A percentile compares a stretch with the other conserved stretches of the same genome.
phyloP scores from a whole-genome alignment of 2,888 invertebrate genomes.

The Matsumyia berberina region DNA sequence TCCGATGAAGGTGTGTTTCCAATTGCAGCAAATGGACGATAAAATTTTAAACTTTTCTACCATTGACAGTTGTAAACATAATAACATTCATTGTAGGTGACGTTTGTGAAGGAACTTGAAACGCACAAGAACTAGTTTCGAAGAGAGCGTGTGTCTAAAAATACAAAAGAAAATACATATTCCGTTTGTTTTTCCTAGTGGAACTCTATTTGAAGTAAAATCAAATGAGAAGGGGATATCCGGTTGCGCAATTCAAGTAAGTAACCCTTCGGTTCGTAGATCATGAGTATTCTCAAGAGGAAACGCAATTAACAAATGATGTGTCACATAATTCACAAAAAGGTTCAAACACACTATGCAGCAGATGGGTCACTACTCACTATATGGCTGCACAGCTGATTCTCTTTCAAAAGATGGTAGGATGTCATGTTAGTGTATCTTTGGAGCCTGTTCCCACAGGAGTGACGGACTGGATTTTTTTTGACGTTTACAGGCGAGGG shows the following conservation, averaged over 20 bases:
- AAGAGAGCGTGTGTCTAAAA: slow-evolving; percentile 9
- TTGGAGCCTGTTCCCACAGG: too few species aligned
- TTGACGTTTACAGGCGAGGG: too few species aligned
- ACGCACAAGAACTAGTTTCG: slow-evolving; percentile 20
- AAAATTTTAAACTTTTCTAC: not conserved
- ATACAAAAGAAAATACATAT: slow-evolving; percentile 22
- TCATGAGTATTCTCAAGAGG: slow-evolving; percentile 21
- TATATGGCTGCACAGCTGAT: too few species aligned
- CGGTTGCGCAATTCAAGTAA: not conserved
- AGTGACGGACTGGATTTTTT: too few species aligned
- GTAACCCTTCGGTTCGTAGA: slow-evolving; percentile 9
- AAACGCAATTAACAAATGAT: not conserved
- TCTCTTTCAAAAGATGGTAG: too few species aligned
- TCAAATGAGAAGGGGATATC: slow-evolving; percentile 34
- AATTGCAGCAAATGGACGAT: not conserved
- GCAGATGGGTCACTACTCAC: too few species aligned
- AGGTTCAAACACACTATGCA: too few species aligned
- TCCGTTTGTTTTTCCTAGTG: not conserved
- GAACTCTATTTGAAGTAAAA: slow-evolving; percentile 14
- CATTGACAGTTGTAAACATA: not conserved
- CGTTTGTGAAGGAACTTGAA: slow-evolving; percentile 1
- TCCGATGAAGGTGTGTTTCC: not conserved
- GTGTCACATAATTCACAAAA: too few species aligned
- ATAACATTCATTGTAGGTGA: not conserved
- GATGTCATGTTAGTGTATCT: too few species aligned